Conservation (phyloP, 1,140 invertebrate genomes). For the Brachionus angularis region DNA sequence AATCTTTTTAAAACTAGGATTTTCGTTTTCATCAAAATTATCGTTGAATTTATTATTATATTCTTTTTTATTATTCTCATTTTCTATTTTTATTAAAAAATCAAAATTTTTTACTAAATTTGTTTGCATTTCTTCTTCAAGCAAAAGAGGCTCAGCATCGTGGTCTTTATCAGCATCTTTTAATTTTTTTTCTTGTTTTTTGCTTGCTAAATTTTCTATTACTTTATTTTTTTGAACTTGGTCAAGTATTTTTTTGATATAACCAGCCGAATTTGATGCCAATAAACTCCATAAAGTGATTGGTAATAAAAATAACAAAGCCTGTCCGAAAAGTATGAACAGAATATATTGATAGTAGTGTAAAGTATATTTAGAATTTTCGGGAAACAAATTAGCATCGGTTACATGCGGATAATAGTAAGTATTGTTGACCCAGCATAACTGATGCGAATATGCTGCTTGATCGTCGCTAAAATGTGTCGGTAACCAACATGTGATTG, state of each 20-base stretch:
- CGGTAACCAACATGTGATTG: slow-evolving; percentile 43
- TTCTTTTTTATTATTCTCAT: not conserved
- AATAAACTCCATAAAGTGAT: slow-evolving; percentile 49
- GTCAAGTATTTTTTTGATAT: slow-evolving; percentile 29
- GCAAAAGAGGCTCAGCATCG: not conserved
- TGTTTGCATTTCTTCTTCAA: not conserved
- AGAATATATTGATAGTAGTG: slow-evolving; percentile 57
- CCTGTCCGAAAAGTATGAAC: slow-evolving; percentile 53
- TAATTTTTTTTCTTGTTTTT: too few species aligned
- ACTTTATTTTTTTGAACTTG: slow-evolving; percentile 38
- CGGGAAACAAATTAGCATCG: slow-evolving; percentile 19
- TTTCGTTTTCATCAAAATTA: not conserved
- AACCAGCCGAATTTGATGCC: not conserved
- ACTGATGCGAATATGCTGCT: slow-evolving; percentile 7
- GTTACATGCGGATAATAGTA: slow-evolving; percentile 27
- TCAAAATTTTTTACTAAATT: not conserved
- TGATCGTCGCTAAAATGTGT: slow-evolving; percentile 38
- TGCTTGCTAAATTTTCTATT: too few species aligned
- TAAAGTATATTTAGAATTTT: slow-evolving; percentile 29
- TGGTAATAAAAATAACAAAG: slow-evolving; percentile 54
- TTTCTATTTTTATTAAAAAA: not conserved
- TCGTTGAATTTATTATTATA: not conserved
- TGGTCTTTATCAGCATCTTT: too few species aligned
- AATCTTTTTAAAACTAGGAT: not conserved
- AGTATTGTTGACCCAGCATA: slow-evolving; percentile 44